Evolutionary conservation across 2,888 invertebrate genomes (phyloP).

Genomic region (Eristalinus sepulchralis): DNA sequence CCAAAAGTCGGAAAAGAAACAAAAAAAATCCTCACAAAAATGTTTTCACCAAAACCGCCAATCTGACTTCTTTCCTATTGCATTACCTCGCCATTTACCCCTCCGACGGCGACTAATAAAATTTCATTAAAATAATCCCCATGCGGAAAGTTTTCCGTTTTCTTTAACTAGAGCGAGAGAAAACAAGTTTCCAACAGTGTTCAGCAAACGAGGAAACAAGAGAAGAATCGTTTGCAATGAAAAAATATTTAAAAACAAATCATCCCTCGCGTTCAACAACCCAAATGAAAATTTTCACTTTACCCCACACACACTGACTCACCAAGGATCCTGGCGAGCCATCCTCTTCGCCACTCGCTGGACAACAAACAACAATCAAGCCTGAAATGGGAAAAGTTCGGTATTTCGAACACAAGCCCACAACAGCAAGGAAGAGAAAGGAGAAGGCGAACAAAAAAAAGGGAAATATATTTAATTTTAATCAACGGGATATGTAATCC

Average conservation of each 20-base stretch:
- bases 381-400: conserved; percentile 65
- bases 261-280: conserved; percentile 50
- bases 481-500: conserved; percentile 59
- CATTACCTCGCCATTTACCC: background rate
- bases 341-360: background rate
- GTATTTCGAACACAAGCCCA: background rate
- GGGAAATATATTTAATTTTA: conserved; percentile 66
- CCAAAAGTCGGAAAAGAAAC: no score
- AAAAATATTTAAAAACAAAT: conserved; percentile 70
- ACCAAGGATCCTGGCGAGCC: background rate
- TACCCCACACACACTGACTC: conserved; percentile 1
- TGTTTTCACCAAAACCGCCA: background rate
- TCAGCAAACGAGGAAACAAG: background rate
- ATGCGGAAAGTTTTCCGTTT: conserved; percentile 33
- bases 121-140: conserved; percentile 40
- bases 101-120: conserved; percentile 12
- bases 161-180: conserved; percentile 14
- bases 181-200: conserved; percentile 3
- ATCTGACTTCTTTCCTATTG: background rate
- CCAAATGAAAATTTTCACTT: conserved; percentile 64
- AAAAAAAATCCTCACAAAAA: background rate
- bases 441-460: background rate
- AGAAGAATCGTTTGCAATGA: conserved; percentile 57
- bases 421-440: background rate
- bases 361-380: conserved; percentile 64